These are phyloP conservation scores for Mimas tiliae DNA, from an alignment of 2,888 invertebrate genomes.

Conservation along the genomic window DNA sequence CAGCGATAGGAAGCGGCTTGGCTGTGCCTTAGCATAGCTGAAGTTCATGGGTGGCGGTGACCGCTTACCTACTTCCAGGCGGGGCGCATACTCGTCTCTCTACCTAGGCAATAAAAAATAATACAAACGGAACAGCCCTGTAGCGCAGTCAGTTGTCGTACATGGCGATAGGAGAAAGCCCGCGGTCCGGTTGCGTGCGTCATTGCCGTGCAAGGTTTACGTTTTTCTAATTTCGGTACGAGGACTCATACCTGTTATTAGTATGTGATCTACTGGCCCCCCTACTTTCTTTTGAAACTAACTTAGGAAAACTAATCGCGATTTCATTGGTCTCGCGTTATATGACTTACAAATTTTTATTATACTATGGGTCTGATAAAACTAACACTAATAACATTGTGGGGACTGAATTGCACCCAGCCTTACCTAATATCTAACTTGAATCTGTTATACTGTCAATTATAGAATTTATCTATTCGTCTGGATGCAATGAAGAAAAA, in stretches of 20 bases:
- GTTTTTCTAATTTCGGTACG: constrained; percentile 78
- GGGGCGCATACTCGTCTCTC: too few species aligned
- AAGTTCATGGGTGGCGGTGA: too few species aligned
- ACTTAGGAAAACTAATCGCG: constrained; percentile 62
- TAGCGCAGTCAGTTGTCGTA: constrained; percentile 52
- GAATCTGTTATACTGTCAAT: too few species aligned
- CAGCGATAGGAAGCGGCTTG: too few species aligned
- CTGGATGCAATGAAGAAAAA: too few species aligned
- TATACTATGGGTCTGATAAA: too few species aligned
- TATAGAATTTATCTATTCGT: too few species aligned
- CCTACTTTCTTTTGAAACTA: constrained; percentile 75
- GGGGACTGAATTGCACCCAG: too few species aligned
- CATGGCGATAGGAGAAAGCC: constrained; percentile 76
- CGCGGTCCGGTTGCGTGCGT: constrained; percentile 64
- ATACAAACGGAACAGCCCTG: constrained; percentile 45
- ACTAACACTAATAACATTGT: too few species aligned
- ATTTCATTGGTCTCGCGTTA: not conserved
- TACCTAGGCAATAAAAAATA: not conserved
- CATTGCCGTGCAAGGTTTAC: constrained; percentile 75
- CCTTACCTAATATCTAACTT: too few species aligned
- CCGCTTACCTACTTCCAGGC: too few species aligned
- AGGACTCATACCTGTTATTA: constrained; percentile 67
- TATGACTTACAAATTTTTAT: not conserved
- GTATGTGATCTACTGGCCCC: constrained; percentile 53
- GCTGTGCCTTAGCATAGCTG: too few species aligned